Conservation (phyloP, 1,140 invertebrate genomes). For the Drosophila leontia region DNA sequence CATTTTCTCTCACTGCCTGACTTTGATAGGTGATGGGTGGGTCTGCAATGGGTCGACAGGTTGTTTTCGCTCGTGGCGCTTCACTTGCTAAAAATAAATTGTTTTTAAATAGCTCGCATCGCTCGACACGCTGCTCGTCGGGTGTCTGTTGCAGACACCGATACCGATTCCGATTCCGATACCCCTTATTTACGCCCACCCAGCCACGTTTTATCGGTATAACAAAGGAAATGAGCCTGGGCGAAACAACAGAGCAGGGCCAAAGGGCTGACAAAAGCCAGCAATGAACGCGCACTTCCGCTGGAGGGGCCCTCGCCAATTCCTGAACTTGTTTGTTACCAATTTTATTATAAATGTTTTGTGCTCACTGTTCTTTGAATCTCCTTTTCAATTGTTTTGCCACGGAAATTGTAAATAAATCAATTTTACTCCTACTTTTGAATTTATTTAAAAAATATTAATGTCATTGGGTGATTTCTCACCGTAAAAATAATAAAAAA, state of each 20-base stretch:
- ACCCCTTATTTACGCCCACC: constrained; percentile 26
- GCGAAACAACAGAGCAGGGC: constrained; percentile 24
- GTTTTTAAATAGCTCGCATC: constrained; percentile 78
- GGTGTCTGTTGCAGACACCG: constrained; percentile 36
- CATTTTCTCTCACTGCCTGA: constrained; percentile 3
- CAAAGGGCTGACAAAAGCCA: constrained; percentile 55
- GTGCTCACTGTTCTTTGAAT: neutral
- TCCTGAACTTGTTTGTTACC: constrained; percentile 74
- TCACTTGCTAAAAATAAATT: constrained; percentile 80
- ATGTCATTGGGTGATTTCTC: neutral
- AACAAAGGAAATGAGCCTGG: constrained; percentile 33
- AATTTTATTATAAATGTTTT: constrained; percentile 58
- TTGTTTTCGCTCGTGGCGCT: constrained; percentile 64
- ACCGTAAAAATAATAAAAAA: neutral
- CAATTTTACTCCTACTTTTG: neutral
- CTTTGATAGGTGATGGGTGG: constrained; percentile 7
- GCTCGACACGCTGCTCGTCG: constrained; percentile 38
- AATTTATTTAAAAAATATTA: neutral
- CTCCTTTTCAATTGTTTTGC: constrained; percentile 14
- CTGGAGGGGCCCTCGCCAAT: constrained; percentile 24
- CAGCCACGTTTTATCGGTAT: neutral
- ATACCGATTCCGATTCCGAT: constrained; percentile 16
- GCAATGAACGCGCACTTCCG: constrained; percentile 67
- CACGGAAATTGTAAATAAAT: constrained; percentile 55
- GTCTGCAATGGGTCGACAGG: constrained; percentile 54